Conservation (phyloP, 2,888 invertebrate genomes). For the Heteromurus nitidus region DNA sequence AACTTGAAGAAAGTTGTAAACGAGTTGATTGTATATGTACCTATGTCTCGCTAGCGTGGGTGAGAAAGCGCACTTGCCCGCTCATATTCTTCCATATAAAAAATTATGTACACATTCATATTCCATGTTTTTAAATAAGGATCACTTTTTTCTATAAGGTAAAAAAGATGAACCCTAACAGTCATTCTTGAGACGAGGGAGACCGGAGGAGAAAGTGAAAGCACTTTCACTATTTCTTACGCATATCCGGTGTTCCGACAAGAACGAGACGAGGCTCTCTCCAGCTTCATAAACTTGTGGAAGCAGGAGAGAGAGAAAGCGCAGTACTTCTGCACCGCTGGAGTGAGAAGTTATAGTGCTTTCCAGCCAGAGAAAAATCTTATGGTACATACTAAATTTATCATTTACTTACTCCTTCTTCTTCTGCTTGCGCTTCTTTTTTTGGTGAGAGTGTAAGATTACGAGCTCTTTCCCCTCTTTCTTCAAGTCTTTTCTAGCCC, state of each 20-base stretch:
- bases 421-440: background rate
- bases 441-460: background rate
- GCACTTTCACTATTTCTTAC: constrained; percentile 14
- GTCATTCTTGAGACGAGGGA: too few relatives aligned
- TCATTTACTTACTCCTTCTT: constrained; percentile 19
- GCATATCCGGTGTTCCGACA: constrained; percentile 6
- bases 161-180: too few relatives aligned
- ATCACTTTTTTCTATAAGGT: too few relatives aligned
- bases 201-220: background rate
- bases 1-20: constrained; percentile 22
- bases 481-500: background rate
- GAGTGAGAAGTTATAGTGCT: background rate
- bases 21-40: background rate
- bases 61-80: too few relatives aligned
- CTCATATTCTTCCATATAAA: too few relatives aligned
- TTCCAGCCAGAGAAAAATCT: background rate
- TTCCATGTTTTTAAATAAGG: too few relatives aligned
- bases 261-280: background rate
- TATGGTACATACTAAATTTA: constrained; percentile 17
- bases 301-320: constrained; percentile 1
- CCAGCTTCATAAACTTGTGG: constrained; percentile 6
- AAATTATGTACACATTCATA: constrained; percentile 20
- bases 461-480: background rate
- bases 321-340: too few relatives aligned
- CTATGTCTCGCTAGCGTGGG: too few relatives aligned